These are phyloP conservation scores for Myripristis jacobus DNA, from an alignment of 2,797 vertebrate species.

Conservation along the genomic window DNA sequence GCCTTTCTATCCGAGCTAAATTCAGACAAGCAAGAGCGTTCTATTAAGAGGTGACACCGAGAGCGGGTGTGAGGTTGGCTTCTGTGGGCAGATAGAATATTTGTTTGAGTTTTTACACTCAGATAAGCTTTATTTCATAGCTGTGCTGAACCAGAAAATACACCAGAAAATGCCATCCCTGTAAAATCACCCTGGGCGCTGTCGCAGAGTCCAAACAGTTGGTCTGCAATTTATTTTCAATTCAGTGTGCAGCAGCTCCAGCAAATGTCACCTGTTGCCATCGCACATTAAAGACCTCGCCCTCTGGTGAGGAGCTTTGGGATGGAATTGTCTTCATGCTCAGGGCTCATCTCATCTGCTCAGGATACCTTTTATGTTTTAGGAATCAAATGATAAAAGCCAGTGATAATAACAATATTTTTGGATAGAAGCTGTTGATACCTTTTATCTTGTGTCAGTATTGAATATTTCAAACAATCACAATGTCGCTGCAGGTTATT, in stretches of 20 bases:
- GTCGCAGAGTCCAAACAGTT: constrained; percentile 52
- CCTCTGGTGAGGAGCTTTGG: constrained; percentile 9
- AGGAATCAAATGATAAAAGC: too few relatives aligned
- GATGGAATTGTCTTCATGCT: not conserved
- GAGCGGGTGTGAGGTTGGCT: constrained; percentile 3
- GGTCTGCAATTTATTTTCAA: constrained; percentile 53
- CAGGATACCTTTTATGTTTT: not conserved
- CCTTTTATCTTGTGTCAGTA: too few relatives aligned
- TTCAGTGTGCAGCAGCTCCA: constrained; percentile 49
- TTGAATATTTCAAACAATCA: too few relatives aligned
- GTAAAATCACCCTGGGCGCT: constrained; percentile 49
- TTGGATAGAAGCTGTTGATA: too few relatives aligned
- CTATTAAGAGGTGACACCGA: too few relatives aligned
- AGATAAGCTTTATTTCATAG: constrained; percentile 55
- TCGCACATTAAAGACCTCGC: constrained; percentile 35
- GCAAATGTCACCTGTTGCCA: constrained; percentile 65
- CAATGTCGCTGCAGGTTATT: too few relatives aligned
- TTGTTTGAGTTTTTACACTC: constrained; percentile 53
- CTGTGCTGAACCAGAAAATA: constrained; percentile 54
- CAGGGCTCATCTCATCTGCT: not conserved
- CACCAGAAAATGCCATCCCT: constrained; percentile 50
- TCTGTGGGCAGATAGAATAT: constrained; percentile 34
- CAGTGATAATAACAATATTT: too few relatives aligned
- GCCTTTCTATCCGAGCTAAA: constrained; percentile 37
- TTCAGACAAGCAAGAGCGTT: too few relatives aligned